phyloP scores from a whole-genome alignment of 2,888 invertebrate species.

The Polyommatus icarus region DNA sequence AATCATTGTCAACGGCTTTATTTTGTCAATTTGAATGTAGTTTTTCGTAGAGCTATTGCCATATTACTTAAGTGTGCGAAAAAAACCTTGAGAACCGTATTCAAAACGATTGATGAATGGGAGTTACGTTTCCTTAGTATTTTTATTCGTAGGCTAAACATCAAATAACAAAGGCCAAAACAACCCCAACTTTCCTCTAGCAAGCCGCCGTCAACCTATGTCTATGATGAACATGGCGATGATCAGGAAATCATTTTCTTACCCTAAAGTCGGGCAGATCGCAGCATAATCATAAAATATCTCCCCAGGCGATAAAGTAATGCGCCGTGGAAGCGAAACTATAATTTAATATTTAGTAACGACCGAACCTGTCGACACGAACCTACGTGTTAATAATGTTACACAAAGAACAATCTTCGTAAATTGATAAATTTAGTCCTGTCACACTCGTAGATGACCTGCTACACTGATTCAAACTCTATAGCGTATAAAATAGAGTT shows the following conservation, averaged over 20 bases:
- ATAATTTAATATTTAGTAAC: constrained; percentile 71
- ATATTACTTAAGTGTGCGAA: too few relatives aligned
- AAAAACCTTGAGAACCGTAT: too few relatives aligned
- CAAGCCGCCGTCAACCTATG: too few relatives aligned
- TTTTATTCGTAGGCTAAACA: too few relatives aligned
- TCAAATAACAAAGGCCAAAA: too few relatives aligned
- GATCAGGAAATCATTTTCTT: background rate
- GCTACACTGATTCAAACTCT: constrained; percentile 43
- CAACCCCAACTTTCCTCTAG: too few relatives aligned
- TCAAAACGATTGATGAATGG: too few relatives aligned
- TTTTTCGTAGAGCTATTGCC: too few relatives aligned
- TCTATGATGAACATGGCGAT: too few relatives aligned
- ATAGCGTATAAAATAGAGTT: constrained; percentile 42
- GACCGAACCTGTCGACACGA: constrained; percentile 52
- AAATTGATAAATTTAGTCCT: constrained; percentile 73
- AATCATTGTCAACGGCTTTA: too few relatives aligned
- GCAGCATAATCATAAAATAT: constrained; percentile 22
- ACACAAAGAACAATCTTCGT: constrained; percentile 67
- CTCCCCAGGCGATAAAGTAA: constrained; percentile 22
- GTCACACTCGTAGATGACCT: constrained; percentile 57
- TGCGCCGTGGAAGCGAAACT: constrained; percentile 45
- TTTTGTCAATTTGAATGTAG: too few relatives aligned
- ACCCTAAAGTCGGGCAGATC: background rate
- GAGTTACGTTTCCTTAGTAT: too few relatives aligned
- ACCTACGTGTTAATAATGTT: constrained; percentile 70